These are phyloP conservation scores for Spicauda simplicius DNA, from an alignment of 2,888 invertebrate species.

Conservation along the genomic window DNA sequence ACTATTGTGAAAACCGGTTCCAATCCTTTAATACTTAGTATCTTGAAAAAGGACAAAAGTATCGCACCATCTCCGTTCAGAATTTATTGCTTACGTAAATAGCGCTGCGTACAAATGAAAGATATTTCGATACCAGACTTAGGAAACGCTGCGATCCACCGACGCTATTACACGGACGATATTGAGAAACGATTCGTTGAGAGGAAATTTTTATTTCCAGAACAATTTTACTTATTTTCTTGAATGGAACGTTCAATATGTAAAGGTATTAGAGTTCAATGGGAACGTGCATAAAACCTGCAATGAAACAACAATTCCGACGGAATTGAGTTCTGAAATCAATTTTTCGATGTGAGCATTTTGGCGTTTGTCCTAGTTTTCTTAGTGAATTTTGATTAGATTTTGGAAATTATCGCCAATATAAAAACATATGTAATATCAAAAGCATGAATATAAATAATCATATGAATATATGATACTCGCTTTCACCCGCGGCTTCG, in stretches of 20 bases:
- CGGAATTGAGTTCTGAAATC: slow-evolving; percentile 5
- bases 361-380: background rate
- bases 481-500: no score
- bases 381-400: no score
- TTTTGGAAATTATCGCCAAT: no score
- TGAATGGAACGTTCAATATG: slow-evolving; percentile 39
- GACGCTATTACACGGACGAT: slow-evolving; percentile 44
- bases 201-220: slow-evolving; percentile 46
- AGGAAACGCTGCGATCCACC: slow-evolving; percentile 25
- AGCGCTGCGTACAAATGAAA: slow-evolving; percentile 33
- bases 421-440: no score
- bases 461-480: no score
- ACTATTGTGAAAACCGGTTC: background rate
- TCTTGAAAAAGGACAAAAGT: background rate
- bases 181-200: slow-evolving; percentile 50
- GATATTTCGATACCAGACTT: slow-evolving; percentile 33
- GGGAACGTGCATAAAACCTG: slow-evolving; percentile 6
- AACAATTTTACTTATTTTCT: slow-evolving; percentile 34
- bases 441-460: no score
- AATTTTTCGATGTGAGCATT: slow-evolving; percentile 2
- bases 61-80: slow-evolving; percentile 7
- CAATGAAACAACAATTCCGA: slow-evolving; percentile 12
- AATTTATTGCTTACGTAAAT: slow-evolving; percentile 32
- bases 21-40: background rate
- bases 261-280: slow-evolving; percentile 34